phyloP scores from a whole-genome alignment of 2,113 vertebrate species.

The Candoia aspera region DNA sequence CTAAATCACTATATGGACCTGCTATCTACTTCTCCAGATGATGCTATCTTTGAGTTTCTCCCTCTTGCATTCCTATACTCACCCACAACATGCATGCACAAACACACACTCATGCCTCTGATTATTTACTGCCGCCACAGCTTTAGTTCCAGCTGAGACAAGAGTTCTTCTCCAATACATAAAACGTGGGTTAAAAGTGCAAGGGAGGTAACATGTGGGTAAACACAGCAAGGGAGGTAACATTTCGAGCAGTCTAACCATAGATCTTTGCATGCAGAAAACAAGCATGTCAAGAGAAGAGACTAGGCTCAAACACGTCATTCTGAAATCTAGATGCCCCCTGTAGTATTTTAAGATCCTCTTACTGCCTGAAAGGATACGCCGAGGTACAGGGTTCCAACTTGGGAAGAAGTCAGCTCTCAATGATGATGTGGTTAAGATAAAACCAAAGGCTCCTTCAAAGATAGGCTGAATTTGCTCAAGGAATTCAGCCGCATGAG shows the following conservation, averaged over 20 bases:
- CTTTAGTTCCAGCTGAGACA: background rate
- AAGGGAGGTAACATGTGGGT: no score
- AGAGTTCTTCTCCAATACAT: no score
- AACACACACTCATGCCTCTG: background rate
- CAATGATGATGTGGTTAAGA: no score
- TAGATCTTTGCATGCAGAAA: background rate
- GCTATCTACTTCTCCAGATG: background rate
- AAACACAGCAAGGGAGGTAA: background rate
- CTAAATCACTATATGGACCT: background rate
- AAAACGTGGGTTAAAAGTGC: no score
- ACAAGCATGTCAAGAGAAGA: background rate
- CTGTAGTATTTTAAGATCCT: background rate
- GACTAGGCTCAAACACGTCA: background rate
- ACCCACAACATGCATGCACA: background rate
- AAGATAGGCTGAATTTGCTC: background rate
- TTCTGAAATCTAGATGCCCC: background rate
- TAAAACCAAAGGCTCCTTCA: background rate
- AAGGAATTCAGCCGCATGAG: background rate
- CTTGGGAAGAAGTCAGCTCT: background rate
- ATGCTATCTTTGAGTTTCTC: background rate
- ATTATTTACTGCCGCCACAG: background rate
- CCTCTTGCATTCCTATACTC: background rate
- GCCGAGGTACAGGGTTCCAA: background rate
- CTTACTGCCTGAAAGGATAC: background rate
- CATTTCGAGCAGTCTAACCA: no score